These are phyloP conservation scores for Elaphurus davidianus DNA, from an alignment of 2,113 vertebrate species.

Conservation along the genomic window DNA sequence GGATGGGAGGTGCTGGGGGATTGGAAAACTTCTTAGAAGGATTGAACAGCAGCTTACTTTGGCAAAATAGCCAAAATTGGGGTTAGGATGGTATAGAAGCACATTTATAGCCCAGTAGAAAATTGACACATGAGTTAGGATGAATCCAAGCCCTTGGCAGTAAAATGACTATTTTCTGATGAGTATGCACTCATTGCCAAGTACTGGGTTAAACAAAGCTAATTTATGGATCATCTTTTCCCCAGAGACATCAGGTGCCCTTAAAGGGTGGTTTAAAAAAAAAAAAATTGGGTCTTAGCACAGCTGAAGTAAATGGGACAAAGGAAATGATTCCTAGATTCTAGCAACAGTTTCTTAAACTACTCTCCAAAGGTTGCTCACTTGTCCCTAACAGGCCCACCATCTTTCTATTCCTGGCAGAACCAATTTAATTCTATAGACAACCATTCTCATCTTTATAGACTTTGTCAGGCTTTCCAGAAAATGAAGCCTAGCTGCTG, in stretches of 20 bases:
- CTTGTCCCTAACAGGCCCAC: not conserved
- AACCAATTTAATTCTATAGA: not conserved
- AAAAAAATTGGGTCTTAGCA: not conserved
- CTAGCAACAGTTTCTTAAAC: not conserved
- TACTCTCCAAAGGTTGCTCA: not conserved
- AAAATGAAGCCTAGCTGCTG: conserved; percentile 8
- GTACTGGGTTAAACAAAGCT: not conserved
- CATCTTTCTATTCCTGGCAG: conserved; percentile 14
- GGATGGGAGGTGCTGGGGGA: not conserved
- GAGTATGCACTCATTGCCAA: not conserved
- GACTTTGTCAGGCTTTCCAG: conserved; percentile 6
- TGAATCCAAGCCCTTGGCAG: conserved; percentile 16
- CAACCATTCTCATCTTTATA: not conserved
- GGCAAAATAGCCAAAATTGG: not conserved
- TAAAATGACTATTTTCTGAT: conserved; percentile 29
- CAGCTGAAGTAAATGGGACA: conserved; percentile 2
- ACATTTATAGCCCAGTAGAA: not conserved
- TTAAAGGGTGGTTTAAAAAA: not conserved
- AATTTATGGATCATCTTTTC: not conserved
- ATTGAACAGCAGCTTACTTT: not conserved
- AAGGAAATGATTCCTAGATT: not conserved
- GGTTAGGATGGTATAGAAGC: not conserved
- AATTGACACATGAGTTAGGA: not conserved
- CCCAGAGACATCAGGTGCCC: conserved; percentile 12
- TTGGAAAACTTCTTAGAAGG: not conserved